Percentiles rank a stretch among this genome's conserved stretches.
These are phyloP conservation scores for Catagonus wagneri DNA, from an alignment of 2,113 vertebrate species.

Conservation along the genomic window DNA sequence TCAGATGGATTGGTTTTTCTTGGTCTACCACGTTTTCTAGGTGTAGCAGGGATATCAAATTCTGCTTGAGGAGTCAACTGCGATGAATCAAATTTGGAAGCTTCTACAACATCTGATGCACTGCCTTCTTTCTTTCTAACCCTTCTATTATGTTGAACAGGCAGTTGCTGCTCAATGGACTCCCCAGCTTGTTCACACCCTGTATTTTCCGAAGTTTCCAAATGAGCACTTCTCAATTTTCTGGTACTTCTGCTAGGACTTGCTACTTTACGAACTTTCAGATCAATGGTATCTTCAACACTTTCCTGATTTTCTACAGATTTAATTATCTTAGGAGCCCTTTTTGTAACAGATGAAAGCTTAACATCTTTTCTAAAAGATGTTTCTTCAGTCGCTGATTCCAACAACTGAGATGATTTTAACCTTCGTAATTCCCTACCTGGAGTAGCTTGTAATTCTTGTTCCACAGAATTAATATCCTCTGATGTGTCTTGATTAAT, in stretches of 20 bases:
- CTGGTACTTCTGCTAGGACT: slow-evolving; percentile 85
- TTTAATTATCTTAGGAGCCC: slow-evolving; percentile 75
- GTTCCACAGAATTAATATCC: slow-evolving; percentile 55
- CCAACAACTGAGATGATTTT: slow-evolving; percentile 60
- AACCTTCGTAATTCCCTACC: slow-evolving; percentile 76
- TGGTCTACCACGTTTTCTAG: slow-evolving; percentile 85
- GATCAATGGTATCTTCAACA: slow-evolving; percentile 63
- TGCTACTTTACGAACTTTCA: slow-evolving; percentile 56
- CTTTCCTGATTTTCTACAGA: slow-evolving; percentile 70
- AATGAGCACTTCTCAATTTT: slow-evolving; percentile 81
- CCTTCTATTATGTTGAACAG: slow-evolving; percentile 81
- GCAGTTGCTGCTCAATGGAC: slow-evolving; percentile 59
- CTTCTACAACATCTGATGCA: slow-evolving; percentile 70
- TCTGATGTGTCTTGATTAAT: slow-evolving; percentile 42
- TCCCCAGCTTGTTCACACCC: slow-evolving; percentile 78
- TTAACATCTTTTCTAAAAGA: slow-evolving; percentile 55
- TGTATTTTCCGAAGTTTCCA: slow-evolving; percentile 81
- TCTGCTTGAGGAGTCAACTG: slow-evolving; percentile 61
- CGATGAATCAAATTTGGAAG: slow-evolving; percentile 71
- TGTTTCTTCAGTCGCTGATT: slow-evolving; percentile 36
- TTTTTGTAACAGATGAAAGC: slow-evolving; percentile 70
- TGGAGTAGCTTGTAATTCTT: slow-evolving; percentile 43
- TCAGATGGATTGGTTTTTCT: slow-evolving; percentile 57
- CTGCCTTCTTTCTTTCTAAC: slow-evolving; percentile 82
- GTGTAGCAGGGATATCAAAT: slow-evolving; percentile 70